Conservation (phyloP, 2,888 invertebrate species). For the Zhengitettix transpicula region DNA sequence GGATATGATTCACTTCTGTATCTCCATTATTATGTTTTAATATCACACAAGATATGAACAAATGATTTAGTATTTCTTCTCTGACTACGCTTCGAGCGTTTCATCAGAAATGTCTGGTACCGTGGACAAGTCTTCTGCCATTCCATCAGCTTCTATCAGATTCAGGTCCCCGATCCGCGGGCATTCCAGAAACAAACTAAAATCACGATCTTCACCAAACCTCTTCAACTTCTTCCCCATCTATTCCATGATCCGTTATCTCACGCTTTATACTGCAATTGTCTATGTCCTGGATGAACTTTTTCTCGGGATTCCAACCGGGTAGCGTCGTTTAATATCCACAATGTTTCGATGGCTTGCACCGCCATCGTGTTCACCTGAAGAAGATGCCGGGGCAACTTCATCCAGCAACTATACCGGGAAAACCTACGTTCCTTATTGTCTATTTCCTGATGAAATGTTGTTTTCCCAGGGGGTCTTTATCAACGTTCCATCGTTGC, state of each 20-base stretch:
- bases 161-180: constrained; percentile 6
- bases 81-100: constrained; percentile 13
- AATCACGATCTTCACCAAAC: constrained; percentile 6
- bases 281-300: no score
- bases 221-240: constrained; percentile 10
- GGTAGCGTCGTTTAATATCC: no score
- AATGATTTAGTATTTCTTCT: not conserved
- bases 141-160: constrained; percentile 12
- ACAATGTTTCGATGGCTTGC: no score
- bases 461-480: no score
- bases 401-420: no score
- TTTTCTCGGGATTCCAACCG: no score
- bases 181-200: constrained; percentile 2
- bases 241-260: constrained; percentile 12
- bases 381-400: no score
- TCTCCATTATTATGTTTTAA: not conserved
- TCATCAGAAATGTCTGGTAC: constrained; percentile 12
- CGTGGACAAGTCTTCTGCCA: constrained; percentile 14
- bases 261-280: constrained; percentile 14
- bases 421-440: no score
- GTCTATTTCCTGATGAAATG: no score
- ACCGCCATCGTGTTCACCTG: no score
- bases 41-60: not conserved
- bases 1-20: not conserved
- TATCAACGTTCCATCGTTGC: no score